A percentile compares a stretch with the other conserved stretches of the same genome.
These are phyloP conservation scores for Gobius niger DNA, from an alignment of 2,113 vertebrate genomes.

Conservation along the genomic window DNA sequence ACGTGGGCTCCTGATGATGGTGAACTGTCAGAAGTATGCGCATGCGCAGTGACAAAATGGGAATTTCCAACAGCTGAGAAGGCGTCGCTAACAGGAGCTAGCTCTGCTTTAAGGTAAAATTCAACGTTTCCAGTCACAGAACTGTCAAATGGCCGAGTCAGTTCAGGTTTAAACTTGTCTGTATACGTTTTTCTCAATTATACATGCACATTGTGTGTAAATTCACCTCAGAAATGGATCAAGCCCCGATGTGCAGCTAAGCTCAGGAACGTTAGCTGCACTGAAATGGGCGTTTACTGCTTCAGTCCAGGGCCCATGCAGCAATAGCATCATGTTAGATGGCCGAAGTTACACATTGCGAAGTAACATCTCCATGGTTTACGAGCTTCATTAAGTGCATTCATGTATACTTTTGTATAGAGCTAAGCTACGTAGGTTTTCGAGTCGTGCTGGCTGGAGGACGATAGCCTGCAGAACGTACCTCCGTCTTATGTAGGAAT, in stretches of 20 bases:
- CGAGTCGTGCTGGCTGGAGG: constrained; percentile 19
- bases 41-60: constrained; percentile 66
- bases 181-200: accelerated
- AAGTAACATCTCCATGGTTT: background rate
- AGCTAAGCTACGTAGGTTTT: constrained; percentile 8
- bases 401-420: background rate
- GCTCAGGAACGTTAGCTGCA: constrained; percentile 48
- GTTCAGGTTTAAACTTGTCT: background rate
- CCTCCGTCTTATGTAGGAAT: constrained; percentile 12
- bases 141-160: background rate
- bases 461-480: constrained; percentile 34
- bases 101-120: constrained; percentile 73
- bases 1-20: constrained; percentile 55
- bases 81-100: constrained; percentile 66
- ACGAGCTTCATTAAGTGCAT: background rate
- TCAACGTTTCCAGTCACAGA: constrained; percentile 12
- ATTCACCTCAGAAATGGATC: background rate
- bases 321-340: background rate
- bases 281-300: constrained; percentile 75
- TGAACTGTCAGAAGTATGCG: constrained; percentile 48
- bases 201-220: background rate
- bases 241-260: constrained; percentile 45
- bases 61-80: constrained; percentile 77
- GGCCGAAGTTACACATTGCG: background rate
- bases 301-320: constrained; percentile 21